phyloP scores from a whole-genome alignment of 2,797 vertebrate species.

The Glossophaga mutica region DNA sequence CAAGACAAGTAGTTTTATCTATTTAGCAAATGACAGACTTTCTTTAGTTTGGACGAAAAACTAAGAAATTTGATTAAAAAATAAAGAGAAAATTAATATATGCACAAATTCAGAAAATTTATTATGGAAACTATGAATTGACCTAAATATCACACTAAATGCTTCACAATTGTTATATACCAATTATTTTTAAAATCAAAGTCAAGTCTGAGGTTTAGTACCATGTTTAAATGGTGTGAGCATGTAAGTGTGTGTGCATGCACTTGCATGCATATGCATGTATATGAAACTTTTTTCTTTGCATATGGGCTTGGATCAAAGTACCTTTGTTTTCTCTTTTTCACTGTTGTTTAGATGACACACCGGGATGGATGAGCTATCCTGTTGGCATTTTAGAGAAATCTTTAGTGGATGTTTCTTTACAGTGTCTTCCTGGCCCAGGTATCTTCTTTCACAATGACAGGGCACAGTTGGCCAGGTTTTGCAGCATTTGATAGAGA shows the following conservation, averaged over 20 bases:
- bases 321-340: background rate
- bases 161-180: fast-evolving
- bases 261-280: no score
- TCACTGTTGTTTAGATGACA: background rate
- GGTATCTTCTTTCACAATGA: background rate
- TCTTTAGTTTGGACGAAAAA: background rate
- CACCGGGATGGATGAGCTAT: background rate
- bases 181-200: background rate
- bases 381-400: background rate
- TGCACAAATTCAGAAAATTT: background rate
- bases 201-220: background rate
- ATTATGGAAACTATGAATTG: background rate
- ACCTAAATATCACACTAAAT: background rate
- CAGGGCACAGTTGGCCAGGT: background rate
- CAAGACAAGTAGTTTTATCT: background rate
- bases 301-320: background rate
- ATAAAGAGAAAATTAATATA: background rate
- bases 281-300: background rate
- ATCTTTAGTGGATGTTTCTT: background rate
- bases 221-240: background rate
- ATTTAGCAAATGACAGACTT: background rate
- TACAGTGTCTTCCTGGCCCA: background rate
- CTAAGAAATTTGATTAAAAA: background rate
- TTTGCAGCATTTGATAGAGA: conserved; percentile 24
- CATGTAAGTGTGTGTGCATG: background rate